phyloP scores from a whole-genome alignment of 2,888 invertebrate genomes.

The Axea sp. region DNA sequence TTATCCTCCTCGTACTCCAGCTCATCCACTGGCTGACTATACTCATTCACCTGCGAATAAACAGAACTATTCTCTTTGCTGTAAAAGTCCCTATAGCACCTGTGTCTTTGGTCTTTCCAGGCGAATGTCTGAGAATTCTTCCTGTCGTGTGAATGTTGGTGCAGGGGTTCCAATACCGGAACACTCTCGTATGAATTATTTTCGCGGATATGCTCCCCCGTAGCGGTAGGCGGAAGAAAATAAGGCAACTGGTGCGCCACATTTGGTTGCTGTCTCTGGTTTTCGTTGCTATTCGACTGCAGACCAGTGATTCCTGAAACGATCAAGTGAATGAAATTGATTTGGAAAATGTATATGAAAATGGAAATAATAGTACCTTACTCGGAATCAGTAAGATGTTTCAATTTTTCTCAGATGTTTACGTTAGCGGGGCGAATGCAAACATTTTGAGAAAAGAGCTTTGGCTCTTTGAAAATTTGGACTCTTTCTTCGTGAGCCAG shows the following conservation, averaged over 20 bases:
- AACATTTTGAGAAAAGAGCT: too few relatives aligned
- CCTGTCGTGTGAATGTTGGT: slow-evolving; percentile 72
- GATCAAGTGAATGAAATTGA: too few relatives aligned
- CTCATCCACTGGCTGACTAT: slow-evolving; percentile 74
- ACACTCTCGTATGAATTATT: slow-evolving; percentile 84
- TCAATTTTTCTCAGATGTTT: too few relatives aligned
- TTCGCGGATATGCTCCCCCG: slow-evolving; percentile 74
- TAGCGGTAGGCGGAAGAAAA: slow-evolving; percentile 76
- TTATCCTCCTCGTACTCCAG: slow-evolving; percentile 73
- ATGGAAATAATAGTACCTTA: too few relatives aligned
- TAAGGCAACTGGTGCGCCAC: slow-evolving; percentile 75
- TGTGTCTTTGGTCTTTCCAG: slow-evolving; percentile 78
- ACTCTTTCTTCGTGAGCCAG: too few relatives aligned
- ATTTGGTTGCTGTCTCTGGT: slow-evolving; percentile 75
- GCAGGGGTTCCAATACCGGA: slow-evolving; percentile 83
- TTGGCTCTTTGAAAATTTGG: too few relatives aligned
- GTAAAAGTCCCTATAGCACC: slow-evolving; percentile 71
- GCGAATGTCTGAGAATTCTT: slow-evolving; percentile 81
- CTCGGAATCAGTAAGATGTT: too few relatives aligned
- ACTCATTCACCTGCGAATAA: slow-evolving; percentile 74
- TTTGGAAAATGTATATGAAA: too few relatives aligned
- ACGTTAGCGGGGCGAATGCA: too few relatives aligned
- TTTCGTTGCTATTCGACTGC: slow-evolving; percentile 67
- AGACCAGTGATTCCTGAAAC: slow-evolving; percentile 73
- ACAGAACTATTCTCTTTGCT: slow-evolving; percentile 70